These are phyloP conservation scores for Noctua janthe DNA, from an alignment of 2,888 invertebrate genomes.

Conservation along the genomic window DNA sequence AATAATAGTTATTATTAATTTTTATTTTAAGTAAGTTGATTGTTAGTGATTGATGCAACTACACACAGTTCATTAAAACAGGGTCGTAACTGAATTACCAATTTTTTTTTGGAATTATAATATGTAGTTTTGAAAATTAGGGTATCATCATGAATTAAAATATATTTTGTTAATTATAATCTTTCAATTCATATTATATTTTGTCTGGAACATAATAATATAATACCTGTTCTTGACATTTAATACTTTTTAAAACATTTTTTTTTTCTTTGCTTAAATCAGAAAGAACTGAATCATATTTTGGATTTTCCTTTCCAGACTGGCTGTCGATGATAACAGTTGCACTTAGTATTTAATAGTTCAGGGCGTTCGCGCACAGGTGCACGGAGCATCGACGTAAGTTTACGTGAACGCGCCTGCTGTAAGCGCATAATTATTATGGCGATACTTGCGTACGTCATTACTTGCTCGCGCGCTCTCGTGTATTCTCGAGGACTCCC, in stretches of 20 bases:
- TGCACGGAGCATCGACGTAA: too few species aligned
- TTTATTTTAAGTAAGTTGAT: not conserved
- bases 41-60: not conserved
- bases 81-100: not conserved
- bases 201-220: not conserved
- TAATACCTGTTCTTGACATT: too few species aligned
- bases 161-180: not conserved
- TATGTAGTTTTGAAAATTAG: not conserved
- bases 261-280: too few species aligned
- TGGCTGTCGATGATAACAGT: not conserved
- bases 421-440: too few species aligned
- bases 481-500: too few species aligned
- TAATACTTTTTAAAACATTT: too few species aligned
- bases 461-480: too few species aligned
- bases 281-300: not conserved
- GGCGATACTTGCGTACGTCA: too few species aligned
- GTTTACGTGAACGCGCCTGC: too few species aligned
- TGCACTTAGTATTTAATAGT: not conserved
- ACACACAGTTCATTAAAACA: not conserved
- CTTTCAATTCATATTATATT: not conserved
- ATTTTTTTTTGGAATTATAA: not conserved
- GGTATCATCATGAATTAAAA: conserved; percentile 4
- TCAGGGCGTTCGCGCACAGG: not conserved
- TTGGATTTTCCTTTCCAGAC: not conserved
- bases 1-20: conserved; percentile 1